These are phyloP conservation scores for Margarornis squamiger DNA, from an alignment of 2,797 vertebrate genomes.

Conservation along the genomic window DNA sequence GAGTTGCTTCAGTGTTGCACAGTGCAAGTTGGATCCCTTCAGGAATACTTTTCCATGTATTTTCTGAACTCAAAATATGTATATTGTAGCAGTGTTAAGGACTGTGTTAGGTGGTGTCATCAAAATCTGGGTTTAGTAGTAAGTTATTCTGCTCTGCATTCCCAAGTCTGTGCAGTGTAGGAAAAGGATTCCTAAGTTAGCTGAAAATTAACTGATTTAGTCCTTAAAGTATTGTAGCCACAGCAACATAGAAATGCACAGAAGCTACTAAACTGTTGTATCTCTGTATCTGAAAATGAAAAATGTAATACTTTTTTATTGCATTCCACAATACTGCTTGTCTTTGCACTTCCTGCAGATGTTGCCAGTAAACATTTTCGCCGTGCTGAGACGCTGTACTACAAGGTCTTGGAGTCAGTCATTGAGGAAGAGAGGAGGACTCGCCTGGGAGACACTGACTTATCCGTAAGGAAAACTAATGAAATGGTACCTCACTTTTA, in stretches of 20 bases:
- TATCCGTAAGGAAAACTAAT: constrained; percentile 85
- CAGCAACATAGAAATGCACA: background rate
- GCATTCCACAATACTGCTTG: background rate
- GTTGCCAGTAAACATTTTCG: constrained; percentile 86
- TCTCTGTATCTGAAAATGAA: background rate
- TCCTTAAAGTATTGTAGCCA: background rate
- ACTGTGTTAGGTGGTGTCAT: background rate
- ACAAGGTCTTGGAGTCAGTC: constrained; percentile 89
- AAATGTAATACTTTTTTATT: background rate
- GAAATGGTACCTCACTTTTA: background rate
- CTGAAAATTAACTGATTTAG: background rate
- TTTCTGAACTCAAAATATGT: background rate
- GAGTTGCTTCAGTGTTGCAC: background rate
- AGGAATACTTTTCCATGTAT: background rate
- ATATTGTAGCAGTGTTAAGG: background rate
- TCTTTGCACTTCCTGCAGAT: constrained; percentile 75
- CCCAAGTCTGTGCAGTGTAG: background rate
- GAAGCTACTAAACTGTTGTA: background rate
- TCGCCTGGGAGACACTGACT: constrained; percentile 85
- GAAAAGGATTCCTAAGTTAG: background rate
- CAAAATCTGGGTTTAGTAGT: background rate
- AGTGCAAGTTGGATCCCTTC: background rate
- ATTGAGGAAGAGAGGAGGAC: constrained; percentile 88
- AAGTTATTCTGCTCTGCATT: background rate
- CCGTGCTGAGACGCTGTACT: constrained; percentile 90